Evolutionary conservation across 2,888 invertebrate genomes (phyloP), one percentile per base, ranked within the genome.

Genomic region (Caenorhabditis parvicauda): DNA sequence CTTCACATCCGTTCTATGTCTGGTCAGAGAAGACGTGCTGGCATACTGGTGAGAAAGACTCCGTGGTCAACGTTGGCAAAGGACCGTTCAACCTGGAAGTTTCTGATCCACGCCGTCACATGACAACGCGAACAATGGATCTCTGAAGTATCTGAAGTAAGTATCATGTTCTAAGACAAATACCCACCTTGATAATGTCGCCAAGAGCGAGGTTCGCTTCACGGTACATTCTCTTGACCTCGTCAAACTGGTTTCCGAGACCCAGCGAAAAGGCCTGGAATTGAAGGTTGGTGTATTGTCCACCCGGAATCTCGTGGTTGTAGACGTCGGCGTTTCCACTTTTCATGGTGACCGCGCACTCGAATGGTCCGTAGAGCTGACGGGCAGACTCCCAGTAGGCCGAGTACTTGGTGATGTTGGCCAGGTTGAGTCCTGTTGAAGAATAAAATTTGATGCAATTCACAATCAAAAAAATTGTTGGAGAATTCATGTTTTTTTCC

Each of bases 271-370:
- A 98, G 0, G 98, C 92, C 69, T 99, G 96, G 88, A 98, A 98
- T 84, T 99, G 98, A 53, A 99, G 86, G 82, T 99, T 98, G 29
- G 98, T 98, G 85, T 99, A 99, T 84, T 98, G 98, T 1, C 98
- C 98, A 17, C 70, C 98, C 65, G 98, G 98, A 64, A 98, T 98
- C 86, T 98, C 96, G 83, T 96, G 95, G 57, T 91, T 85, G 83
- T 96, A 98, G 0, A 98, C 95, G 83, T 99, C 98, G 1, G 98
- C 92, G 83, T 98, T 98, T 67, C 98, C 98, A 19, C 92, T 92
- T 82, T 93, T 94, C 95, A 98, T 95, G 0, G 98, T 96, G 0
- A 90, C 90, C 0, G 94, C 90, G 81, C 95, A 95, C 82, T 98
- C 98, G 85, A 99, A 98, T 5, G 98, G 98, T 0, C 91, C 95